Base-by-base conservation (phyloP, 2,888 invertebrate species). In the Cephalotes varians region DNA sequence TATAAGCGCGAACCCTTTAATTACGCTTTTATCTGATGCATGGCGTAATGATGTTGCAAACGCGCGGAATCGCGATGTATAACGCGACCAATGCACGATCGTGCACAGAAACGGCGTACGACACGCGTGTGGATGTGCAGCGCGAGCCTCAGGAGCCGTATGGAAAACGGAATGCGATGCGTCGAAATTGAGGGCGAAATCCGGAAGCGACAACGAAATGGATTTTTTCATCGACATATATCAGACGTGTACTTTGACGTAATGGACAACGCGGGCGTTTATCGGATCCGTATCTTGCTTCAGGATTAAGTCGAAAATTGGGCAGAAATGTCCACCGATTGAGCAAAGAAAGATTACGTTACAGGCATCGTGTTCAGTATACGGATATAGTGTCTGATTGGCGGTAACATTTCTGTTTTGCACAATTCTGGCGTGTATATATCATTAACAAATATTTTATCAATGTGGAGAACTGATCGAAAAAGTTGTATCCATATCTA, bases 1-100 rank as follows among this genome's bases (percentile, higher is more conserved):
- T 85, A 88, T 88, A 86, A 84, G 86, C 83, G 88, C 86, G 83
- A 88, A 86, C 88, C 91, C 93, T 92, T 93, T 92, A 93, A 93
- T 93, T 93, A 92, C 90, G 91, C 87, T 90, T 92, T 93, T 92
- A 93, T 93, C 93, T 91, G 93, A 93, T 93, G 89, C 87, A 90
- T 88, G 85, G 84, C 82, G 86, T 90, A 91, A 92, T 91, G 92
- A 92, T 90, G 90, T 92, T 92, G 90, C 90, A 82, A 91, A 89
- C 85, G 88, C 86, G 77, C 79, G 83, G 77, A 88, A 91, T 89
- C 89, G 86, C 88, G 88, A 88, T 86, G 76, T 67, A 82, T 56
- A 76, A 71, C 51, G 49, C 67, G 58, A 3, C 54, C 49, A 73
- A 12, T 60, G 31, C 44, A 34, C 34, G 49, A 12, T 49, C 58